phyloP scores from a whole-genome alignment of 2,888 invertebrate genomes.

The Myopa testacea region DNA sequence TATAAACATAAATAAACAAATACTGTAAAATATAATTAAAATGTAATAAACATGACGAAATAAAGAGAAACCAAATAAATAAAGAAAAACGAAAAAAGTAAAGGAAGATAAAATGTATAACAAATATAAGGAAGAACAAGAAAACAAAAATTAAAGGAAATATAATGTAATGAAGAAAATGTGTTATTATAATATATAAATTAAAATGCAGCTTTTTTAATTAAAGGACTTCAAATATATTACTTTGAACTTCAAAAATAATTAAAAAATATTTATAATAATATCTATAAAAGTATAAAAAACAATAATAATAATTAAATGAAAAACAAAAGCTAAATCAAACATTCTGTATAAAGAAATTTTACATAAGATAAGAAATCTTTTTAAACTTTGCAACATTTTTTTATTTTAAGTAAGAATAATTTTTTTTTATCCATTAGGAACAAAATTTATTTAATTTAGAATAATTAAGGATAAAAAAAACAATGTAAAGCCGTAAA shows the following conservation, averaged over 20 bases:
- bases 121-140: conserved; percentile 14
- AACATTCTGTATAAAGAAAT: conserved; percentile 25
- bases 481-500: neutral
- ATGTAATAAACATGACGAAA: conserved; percentile 12
- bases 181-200: neutral
- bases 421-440: too few relatives aligned
- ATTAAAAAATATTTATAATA: neutral
- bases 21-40: neutral
- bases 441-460: too few relatives aligned
- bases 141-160: conserved; percentile 11
- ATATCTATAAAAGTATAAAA: conserved; percentile 22
- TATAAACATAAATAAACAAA: neutral
- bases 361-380: neutral
- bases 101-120: conserved; percentile 25
- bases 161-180: neutral
- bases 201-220: neutral
- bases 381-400: neutral
- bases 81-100: conserved; percentile 1
- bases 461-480: neutral
- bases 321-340: conserved; percentile 20
- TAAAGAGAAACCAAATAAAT: conserved; percentile 11
- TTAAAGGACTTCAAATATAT: neutral
- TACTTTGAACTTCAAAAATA: neutral
- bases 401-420: too few relatives aligned
- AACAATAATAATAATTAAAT: conserved; percentile 13